Conservation (phyloP, 2,113 vertebrate species). For the Microcebus lehilahytsara region DNA sequence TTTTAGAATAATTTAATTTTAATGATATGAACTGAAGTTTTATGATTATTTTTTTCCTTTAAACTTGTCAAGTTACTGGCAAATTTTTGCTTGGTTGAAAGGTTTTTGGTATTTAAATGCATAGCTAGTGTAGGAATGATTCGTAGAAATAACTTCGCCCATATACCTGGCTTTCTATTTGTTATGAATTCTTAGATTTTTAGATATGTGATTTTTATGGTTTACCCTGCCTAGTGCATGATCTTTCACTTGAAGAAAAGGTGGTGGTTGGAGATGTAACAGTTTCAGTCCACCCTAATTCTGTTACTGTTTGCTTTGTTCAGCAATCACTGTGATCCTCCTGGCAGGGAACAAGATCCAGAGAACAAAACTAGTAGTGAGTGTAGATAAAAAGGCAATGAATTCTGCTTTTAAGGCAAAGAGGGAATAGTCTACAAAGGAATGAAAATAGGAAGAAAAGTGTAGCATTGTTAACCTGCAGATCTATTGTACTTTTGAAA, state of each 20-base stretch:
- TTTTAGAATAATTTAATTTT: slow-evolving; percentile 40
- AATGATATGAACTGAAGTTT: background rate
- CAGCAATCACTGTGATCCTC: slow-evolving; percentile 86
- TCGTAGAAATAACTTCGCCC: slow-evolving; percentile 38
- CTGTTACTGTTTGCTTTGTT: slow-evolving; percentile 88
- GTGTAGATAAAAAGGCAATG: slow-evolving; percentile 87
- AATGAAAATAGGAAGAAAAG: slow-evolving; percentile 85
- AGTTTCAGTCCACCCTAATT: slow-evolving; percentile 82
- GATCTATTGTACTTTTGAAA: slow-evolving; percentile 88
- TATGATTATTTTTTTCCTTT: background rate
- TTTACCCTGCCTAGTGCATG: slow-evolving; percentile 71
- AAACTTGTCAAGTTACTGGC: background rate
- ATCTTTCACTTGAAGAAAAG: slow-evolving; percentile 76
- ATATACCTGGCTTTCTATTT: slow-evolving; percentile 73
- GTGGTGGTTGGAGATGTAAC: slow-evolving; percentile 45
- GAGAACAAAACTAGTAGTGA: slow-evolving; percentile 86
- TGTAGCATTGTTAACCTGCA: slow-evolving; percentile 84
- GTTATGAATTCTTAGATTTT: slow-evolving; percentile 69
- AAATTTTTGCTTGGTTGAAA: slow-evolving; percentile 6
- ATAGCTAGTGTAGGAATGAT: background rate
- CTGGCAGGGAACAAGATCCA: slow-evolving; percentile 85
- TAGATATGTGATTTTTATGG: slow-evolving; percentile 64
- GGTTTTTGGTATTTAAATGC: slow-evolving; percentile 40
- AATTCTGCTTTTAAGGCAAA: slow-evolving; percentile 87
- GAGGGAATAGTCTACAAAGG: slow-evolving; percentile 84